Evolutionary conservation across 2,888 invertebrate species (phyloP).

Genomic region (Hemaris fuciformis): DNA sequence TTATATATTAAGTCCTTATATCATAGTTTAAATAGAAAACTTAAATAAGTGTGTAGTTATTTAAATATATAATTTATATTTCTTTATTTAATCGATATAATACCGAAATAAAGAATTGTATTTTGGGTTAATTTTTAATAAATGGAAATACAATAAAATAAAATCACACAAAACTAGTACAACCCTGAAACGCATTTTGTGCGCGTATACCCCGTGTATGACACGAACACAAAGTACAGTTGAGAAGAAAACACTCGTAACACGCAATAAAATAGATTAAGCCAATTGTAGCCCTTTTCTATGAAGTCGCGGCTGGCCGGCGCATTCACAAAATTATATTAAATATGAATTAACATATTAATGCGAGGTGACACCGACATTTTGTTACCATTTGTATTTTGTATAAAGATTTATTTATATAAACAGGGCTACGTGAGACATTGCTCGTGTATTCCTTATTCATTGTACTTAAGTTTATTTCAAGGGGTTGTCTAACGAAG

Average conservation of each 20-base stretch:
- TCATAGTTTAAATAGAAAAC: too few relatives aligned
- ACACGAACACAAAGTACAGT: conserved; percentile 19
- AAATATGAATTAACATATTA: conserved; percentile 80
- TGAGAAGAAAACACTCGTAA: conserved; percentile 49
- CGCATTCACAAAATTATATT: conserved; percentile 51
- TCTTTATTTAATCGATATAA: too few relatives aligned
- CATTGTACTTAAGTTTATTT: conserved; percentile 20
- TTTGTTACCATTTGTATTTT: conserved; percentile 57
- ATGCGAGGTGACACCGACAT: conserved; percentile 60
- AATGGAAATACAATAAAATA: background rate
- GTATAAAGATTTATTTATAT: conserved; percentile 73
- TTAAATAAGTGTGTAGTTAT: too few relatives aligned
- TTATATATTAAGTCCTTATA: too few relatives aligned
- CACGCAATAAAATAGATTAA: conserved; percentile 78
- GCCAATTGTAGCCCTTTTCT: conserved; percentile 26
- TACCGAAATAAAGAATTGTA: too few relatives aligned
- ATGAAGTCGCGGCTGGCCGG: conserved; percentile 2
- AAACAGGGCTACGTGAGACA: conserved; percentile 46
- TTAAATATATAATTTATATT: too few relatives aligned
- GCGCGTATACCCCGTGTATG: background rate
- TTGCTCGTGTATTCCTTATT: background rate
- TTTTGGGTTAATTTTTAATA: background rate
- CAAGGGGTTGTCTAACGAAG: conserved; percentile 15
- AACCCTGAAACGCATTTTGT: background rate
- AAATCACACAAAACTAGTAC: background rate